Evolutionary conservation across 2,888 invertebrate genomes (phyloP).

Genomic region (Rotaria macrura): DNA sequence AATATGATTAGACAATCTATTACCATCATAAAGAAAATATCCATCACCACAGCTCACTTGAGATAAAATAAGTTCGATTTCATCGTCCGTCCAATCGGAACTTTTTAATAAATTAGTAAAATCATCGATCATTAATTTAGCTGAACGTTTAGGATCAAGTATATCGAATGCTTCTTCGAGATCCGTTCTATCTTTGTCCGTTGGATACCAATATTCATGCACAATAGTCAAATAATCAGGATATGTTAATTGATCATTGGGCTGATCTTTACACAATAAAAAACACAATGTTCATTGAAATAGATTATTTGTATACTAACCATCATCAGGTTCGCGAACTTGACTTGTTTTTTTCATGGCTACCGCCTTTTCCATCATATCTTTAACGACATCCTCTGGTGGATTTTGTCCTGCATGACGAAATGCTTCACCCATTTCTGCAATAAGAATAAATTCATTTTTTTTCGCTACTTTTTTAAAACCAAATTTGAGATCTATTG

Average conservation of each 20-base stretch:
- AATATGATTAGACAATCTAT: not conserved
- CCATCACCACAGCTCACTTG: not conserved
- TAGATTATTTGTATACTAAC: too few species aligned
- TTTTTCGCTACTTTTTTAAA: constrained; percentile 27
- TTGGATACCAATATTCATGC: not conserved
- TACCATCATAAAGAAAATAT: constrained; percentile 7
- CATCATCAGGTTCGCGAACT: not conserved
- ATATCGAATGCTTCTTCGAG: not conserved
- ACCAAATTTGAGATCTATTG: constrained; percentile 17
- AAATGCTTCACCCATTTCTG: constrained; percentile 30
- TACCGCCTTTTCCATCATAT: constrained; percentile 24
- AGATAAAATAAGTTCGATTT: not conserved
- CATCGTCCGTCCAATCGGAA: not conserved
- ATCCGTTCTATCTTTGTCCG: not conserved
- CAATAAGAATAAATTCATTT: constrained; percentile 18
- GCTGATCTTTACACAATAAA: not conserved
- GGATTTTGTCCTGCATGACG: constrained; percentile 32
- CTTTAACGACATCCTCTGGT: constrained; percentile 22
- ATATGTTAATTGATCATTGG: not conserved
- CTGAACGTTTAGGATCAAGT: not conserved
- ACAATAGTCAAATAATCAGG: not conserved
- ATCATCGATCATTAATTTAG: not conserved
- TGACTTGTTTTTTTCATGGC: not conserved
- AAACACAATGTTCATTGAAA: too few species aligned
- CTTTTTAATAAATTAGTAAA: not conserved